Evolutionary conservation across 1,140 invertebrate genomes (phyloP), one percentile per base, ranked within the genome.

Genomic region (Ceratina japonica): DNA sequence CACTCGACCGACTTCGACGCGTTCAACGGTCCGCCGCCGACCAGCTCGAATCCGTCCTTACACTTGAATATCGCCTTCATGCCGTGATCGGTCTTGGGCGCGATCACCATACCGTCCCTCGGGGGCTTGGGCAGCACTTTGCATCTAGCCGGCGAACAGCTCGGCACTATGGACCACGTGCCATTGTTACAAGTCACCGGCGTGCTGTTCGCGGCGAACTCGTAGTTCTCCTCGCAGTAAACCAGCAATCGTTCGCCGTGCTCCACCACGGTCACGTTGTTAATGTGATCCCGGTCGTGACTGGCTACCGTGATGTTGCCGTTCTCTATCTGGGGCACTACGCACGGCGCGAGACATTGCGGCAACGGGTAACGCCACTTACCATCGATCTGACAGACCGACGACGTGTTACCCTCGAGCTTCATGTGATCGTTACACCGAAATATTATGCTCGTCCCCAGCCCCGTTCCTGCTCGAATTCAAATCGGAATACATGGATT

Each of bases 51-150:
- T 0, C 98, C 98, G 88, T 98, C 97, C 88, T 97, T 97, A 89
- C 98, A 99, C 83, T 96, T 95, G 91, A 98, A 99, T 12, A 96
- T 93, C 0, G 98, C 98, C 87, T 96, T 96, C 95, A 98, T 97
- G 0, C 97, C 97, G 88, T 99, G 98, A 79, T 98, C 97, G 2
- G 97, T 98, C 89, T 98, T 98, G 0, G 98, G 98, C 0, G 98
- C 98, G 68, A 99, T 96, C 1, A 99, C 97, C 95, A 98, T 97
- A 1, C 98, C 98, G 86, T 99, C 96, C 56, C 96, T 95, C 0
- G 98, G 97, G 10, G 95, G 92, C 81, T 95, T 96, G 0, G 98
- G 98, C 92, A 99, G 95, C 85, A 94, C 94, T 90, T 98, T 98
- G 90, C 98, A 99, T 83, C 94, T 94, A 86, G 97, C 97, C 44